phyloP scores from a whole-genome alignment of 2,888 invertebrate species.

The Ramazzottius varieornatus region DNA sequence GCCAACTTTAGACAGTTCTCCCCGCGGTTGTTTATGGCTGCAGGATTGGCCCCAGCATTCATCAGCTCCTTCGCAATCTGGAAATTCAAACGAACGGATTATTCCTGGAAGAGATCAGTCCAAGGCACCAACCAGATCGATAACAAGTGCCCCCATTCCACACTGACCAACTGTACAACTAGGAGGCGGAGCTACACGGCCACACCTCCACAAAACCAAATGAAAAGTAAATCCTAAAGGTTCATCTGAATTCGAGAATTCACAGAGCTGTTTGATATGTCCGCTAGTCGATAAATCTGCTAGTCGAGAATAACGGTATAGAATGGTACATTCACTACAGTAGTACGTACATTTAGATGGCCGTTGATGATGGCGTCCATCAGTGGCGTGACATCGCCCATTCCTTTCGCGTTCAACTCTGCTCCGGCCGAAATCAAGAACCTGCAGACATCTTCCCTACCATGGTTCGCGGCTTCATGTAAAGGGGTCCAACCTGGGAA shows the following conservation, averaged over 20 bases:
- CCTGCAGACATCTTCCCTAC: neutral
- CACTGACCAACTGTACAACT: neutral
- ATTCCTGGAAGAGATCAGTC: no score
- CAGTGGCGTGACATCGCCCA: neutral
- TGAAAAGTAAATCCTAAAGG: no score
- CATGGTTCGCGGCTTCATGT: neutral
- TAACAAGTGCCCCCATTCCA: no score
- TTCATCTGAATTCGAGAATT: no score
- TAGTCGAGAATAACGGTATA: no score
- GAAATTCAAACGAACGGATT: no score
- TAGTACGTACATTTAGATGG: neutral
- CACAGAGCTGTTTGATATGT: no score
- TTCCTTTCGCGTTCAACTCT: neutral
- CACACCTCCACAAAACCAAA: no score
- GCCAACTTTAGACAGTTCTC: neutral
- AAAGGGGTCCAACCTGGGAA: neutral
- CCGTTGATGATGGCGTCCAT: constrained; percentile 2
- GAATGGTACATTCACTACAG: no score
- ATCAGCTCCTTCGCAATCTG: neutral
- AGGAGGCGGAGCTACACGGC: neutral
- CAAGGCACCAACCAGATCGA: no score
- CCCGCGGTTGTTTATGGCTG: neutral
- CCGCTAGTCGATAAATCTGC: no score
- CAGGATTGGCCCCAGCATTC: neutral
- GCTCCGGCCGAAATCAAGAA: neutral